These are phyloP conservation scores for Zoanthus sansibaricus DNA, from an alignment of 92 coral and sea anemone species.

Conservation along the genomic window DNA sequence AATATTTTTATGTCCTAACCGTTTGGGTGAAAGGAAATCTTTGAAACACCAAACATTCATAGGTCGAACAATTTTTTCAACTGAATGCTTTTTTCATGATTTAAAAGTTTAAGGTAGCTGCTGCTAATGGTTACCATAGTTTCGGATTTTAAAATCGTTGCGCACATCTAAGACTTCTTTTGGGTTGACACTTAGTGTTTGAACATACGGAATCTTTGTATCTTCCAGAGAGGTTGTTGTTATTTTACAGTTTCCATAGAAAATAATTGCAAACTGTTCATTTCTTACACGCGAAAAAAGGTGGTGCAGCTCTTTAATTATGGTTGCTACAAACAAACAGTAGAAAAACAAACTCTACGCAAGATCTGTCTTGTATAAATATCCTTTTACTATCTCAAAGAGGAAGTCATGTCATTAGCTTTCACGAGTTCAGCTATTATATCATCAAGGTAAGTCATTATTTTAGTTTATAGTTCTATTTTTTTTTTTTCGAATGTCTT, in stretches of 20 bases:
- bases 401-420: too few species aligned
- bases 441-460: too few species aligned
- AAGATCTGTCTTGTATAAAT: not conserved
- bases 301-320: not conserved
- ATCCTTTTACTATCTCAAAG: not conserved
- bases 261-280: not conserved
- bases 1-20: too few species aligned
- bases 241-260: constrained; percentile 24
- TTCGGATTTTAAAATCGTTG: not conserved
- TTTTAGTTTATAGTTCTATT: too few species aligned
- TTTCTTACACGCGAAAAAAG: not conserved
- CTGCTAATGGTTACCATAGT: not conserved
- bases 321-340: constrained; percentile 2
- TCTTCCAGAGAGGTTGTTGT: not conserved
- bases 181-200: too few species aligned
- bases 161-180: not conserved
- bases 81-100: too few species aligned
- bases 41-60: too few species aligned
- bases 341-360: not conserved
- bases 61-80: too few species aligned
- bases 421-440: too few species aligned
- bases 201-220: not conserved
- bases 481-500: too few species aligned
- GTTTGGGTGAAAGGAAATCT: too few species aligned
- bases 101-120: too few species aligned